Percentiles rank a stretch among this genome's conserved stretches.
Evolutionary conservation across 1,140 invertebrate species (phyloP).

Genomic region (Littorina saxatilis): DNA sequence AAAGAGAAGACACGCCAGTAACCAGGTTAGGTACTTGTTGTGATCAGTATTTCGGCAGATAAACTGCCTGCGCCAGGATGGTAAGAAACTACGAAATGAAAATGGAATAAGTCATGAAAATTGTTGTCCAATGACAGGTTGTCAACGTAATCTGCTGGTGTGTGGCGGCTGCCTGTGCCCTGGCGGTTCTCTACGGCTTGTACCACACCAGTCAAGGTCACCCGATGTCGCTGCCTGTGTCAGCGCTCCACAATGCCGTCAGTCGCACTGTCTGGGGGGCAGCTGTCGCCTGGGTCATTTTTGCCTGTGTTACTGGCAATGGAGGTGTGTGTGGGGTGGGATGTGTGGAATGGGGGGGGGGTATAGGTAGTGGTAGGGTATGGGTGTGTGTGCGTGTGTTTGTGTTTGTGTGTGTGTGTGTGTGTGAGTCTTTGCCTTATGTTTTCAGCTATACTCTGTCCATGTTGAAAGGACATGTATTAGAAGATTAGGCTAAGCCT

Average conservation of each 20-base stretch:
- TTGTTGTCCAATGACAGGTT: too few species aligned
- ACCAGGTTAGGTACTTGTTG: too few species aligned
- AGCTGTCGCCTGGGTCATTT: slow-evolving; percentile 76
- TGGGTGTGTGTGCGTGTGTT: slow-evolving; percentile 10
- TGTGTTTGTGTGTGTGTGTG: slow-evolving; percentile 11
- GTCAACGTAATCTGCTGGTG: slow-evolving; percentile 47
- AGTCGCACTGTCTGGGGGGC: slow-evolving; percentile 72
- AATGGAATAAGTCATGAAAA: too few species aligned
- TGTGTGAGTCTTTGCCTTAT: not conserved
- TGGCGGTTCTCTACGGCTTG: slow-evolving; percentile 60
- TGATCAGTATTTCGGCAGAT: too few species aligned
- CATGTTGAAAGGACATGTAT: too few species aligned
- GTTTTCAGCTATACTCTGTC: too few species aligned
- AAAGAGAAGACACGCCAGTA: too few species aligned
- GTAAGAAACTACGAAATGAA: too few species aligned
- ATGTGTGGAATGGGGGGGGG: not conserved
- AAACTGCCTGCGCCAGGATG: too few species aligned
- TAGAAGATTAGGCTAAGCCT: too few species aligned
- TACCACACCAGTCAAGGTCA: slow-evolving; percentile 48
- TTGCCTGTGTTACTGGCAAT: slow-evolving; percentile 71
- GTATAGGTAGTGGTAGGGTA: not conserved
- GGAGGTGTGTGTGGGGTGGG: slow-evolving; percentile 52
- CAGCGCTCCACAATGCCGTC: slow-evolving; percentile 68
- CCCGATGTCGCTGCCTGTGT: slow-evolving; percentile 40
- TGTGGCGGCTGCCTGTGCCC: slow-evolving; percentile 42